Evolutionary conservation across 2,113 vertebrate genomes (phyloP).

Genomic region (Ariopsis seemanni): DNA sequence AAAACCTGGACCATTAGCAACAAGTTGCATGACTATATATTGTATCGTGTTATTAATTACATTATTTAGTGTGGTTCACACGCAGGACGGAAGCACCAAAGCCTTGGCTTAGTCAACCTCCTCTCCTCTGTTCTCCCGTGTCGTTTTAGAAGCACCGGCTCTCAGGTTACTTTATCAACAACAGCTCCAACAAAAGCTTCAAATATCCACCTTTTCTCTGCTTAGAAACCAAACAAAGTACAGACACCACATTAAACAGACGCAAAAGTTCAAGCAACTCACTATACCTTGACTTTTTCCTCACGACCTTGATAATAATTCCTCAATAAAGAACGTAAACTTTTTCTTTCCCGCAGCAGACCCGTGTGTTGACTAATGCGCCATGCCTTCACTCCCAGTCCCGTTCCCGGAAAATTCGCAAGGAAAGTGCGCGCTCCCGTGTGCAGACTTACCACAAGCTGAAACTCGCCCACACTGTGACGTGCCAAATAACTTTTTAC

Average conservation of each 20-base stretch:
- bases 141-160: no score
- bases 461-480: not conserved
- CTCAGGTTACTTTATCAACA: constrained; percentile 17
- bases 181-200: not conserved
- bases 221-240: no score
- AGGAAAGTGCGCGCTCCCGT: not conserved
- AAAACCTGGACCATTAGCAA: not conserved
- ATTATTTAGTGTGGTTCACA: not conserved
- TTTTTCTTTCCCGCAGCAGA: not conserved
- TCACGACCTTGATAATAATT: not conserved
- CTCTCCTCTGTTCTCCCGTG: no score
- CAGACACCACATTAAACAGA: not conserved
- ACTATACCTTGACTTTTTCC: constrained; percentile 25
- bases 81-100: no score
- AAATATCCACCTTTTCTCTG: constrained; percentile 6
- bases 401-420: constrained; percentile 1
- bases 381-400: constrained; percentile 16
- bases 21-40: not conserved
- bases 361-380: constrained; percentile 1
- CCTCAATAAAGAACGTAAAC: not conserved
- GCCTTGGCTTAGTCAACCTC: no score
- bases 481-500: not conserved
- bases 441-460: not conserved
- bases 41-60: not conserved
- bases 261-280: not conserved